Base-by-base conservation (phyloP, 2,113 vertebrate species). In the Ageneiosus marmoratus region DNA sequence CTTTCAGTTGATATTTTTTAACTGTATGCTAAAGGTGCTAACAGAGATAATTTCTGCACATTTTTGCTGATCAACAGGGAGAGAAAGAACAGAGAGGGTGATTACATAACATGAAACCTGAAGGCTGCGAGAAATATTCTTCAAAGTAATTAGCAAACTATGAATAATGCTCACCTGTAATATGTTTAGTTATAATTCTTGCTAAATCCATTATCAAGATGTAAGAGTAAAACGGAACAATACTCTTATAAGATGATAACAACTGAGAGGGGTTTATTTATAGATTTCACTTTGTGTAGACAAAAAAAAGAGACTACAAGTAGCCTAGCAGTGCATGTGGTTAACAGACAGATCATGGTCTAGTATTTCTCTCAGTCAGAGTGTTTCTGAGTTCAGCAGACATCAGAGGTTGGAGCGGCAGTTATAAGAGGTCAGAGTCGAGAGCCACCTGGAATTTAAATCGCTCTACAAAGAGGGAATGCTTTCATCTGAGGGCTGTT, bases 401-500 rank as follows among this genome's bases (percentile, higher is more conserved):
- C 89, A 83, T 83, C 76, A 78, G 48, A 69, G 56, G 79, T 53
- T 46, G 82, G 75, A 75, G 37, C 79, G 51, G 53, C 78, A 73
- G 87, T 89, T 85, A 83, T 83, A 88, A 86, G 81, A 88, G 85
- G 89, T 89, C 88, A 88, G 82, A 62, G 81, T 81, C 70, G 0
- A 82, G 86, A 86, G 60, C 89, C 89, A 90, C 87, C 89, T 92
- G 91, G 88, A 91, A 89, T 87, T 86, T 81, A 79, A 55, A 85
- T 72, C 86, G 18, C 20, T 88, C 83, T 83, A 83, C 62, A 80
- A 88, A 29, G 74, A 74, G 84, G 78, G 89, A 91, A 92, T 91
- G 89, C 87, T 92, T 92, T 91, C 62, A 91, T 93, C 84, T 90
- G 78, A 55, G 58, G 32, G 65, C 87, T 74, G 73, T 79, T 69